A percentile compares a stretch with the other conserved stretches of the same genome.
These are phyloP conservation scores for Falco columbarius DNA, from an alignment of 2,797 vertebrate genomes.

Conservation along the genomic window DNA sequence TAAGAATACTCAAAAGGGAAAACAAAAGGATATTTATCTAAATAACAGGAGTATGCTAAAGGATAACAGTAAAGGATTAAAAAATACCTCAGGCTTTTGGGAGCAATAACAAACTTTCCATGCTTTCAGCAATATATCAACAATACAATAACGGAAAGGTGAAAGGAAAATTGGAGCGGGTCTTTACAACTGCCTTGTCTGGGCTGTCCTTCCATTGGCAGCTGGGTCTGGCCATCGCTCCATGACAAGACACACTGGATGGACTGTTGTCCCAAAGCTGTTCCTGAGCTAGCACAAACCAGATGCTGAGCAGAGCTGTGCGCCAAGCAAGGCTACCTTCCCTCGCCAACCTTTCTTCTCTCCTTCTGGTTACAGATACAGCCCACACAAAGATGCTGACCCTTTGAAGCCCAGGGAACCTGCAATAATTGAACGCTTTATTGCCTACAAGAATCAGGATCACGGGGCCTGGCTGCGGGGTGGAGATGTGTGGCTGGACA, in stretches of 20 bases:
- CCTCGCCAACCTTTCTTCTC: not conserved
- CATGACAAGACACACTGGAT: not conserved
- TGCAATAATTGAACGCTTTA: slow-evolving; percentile 89
- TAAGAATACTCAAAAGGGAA: slow-evolving; percentile 43
- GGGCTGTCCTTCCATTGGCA: not conserved
- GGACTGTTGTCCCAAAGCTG: not conserved
- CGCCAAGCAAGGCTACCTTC: not conserved
- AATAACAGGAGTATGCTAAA: slow-evolving; percentile 16
- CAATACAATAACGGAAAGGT: not conserved
- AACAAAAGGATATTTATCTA: slow-evolving; percentile 29
- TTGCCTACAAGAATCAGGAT: slow-evolving; percentile 97
- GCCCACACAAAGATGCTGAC: slow-evolving; percentile 93
- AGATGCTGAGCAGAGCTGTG: not conserved
- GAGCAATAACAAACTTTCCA: slow-evolving; percentile 36
- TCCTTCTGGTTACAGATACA: slow-evolving; percentile 80
- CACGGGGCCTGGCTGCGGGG: slow-evolving; percentile 96
- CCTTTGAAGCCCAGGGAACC: slow-evolving; percentile 94
- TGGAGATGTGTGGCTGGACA: slow-evolving; percentile 94
- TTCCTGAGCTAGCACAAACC: not conserved
- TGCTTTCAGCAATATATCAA: slow-evolving; percentile 19
- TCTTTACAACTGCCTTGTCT: not conserved
- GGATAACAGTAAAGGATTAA: not conserved
- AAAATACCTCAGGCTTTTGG: slow-evolving; percentile 5
- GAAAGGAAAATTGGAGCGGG: slow-evolving; percentile 35
- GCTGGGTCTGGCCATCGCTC: not conserved